Percentiles rank a stretch among this genome's conserved stretches.
Evolutionary conservation across 2,888 invertebrate genomes (phyloP).

Genomic region (Temnothorax rugatulus): DNA sequence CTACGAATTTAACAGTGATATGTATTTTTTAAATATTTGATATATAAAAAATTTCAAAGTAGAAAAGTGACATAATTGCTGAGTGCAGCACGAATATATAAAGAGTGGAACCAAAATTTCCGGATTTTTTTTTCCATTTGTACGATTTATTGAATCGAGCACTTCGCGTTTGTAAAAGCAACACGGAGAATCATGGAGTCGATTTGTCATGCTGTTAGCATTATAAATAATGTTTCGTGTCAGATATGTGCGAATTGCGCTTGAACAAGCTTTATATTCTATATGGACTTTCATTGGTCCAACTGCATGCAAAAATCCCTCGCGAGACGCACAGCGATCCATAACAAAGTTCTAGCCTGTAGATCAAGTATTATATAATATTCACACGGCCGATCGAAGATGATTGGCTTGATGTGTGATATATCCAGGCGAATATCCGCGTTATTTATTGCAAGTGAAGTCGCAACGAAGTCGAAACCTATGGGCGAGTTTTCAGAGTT

Average conservation of each 20-base stretch:
- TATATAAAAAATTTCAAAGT: not conserved
- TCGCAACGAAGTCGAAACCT: constrained; percentile 31
- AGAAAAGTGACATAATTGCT: not conserved
- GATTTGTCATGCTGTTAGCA: constrained; percentile 13
- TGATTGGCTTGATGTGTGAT: constrained; percentile 16
- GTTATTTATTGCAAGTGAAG: not conserved
- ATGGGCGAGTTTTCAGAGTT: not conserved
- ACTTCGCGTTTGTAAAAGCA: not conserved
- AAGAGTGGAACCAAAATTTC: not conserved
- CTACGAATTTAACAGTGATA: too few relatives aligned
- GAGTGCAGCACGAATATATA: not conserved
- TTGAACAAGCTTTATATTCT: constrained; percentile 29
- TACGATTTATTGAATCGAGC: not conserved
- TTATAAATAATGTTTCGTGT: constrained; percentile 22
- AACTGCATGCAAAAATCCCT: constrained; percentile 32
- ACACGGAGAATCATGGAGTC: not conserved
- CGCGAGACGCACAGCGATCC: constrained; percentile 27
- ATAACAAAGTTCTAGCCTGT: constrained; percentile 46
- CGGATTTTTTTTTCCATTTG: not conserved
- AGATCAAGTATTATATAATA: constrained; percentile 28
- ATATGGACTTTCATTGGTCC: constrained; percentile 30
- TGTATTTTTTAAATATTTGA: not conserved
- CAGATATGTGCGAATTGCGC: constrained; percentile 1
- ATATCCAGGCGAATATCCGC: constrained; percentile 2
- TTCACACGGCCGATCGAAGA: constrained; percentile 35